A percentile compares a stretch with the other conserved stretches of the same genome.
These are phyloP conservation scores for Tolypeutes matacus DNA, from an alignment of 2,797 vertebrate genomes.

Conservation along the genomic window DNA sequence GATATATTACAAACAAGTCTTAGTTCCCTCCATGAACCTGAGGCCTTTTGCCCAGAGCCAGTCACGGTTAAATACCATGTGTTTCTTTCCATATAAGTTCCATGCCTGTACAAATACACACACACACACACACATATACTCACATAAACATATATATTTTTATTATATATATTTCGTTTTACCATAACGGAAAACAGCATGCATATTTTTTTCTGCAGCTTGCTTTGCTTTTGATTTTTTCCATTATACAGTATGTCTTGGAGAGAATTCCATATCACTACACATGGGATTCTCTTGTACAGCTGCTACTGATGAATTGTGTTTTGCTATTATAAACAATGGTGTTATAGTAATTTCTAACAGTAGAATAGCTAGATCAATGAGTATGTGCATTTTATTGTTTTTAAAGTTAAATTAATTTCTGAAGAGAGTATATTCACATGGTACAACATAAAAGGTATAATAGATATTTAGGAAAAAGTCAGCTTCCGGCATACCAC, in stretches of 20 bases:
- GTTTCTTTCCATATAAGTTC: not conserved
- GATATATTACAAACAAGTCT: not conserved
- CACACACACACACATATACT: too few relatives aligned
- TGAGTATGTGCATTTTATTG: not conserved
- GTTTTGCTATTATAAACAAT: not conserved
- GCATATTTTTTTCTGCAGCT: constrained; percentile 23
- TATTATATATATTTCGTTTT: not conserved
- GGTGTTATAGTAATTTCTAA: constrained; percentile 4
- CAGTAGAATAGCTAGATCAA: not conserved
- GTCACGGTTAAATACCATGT: not conserved
- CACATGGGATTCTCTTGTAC: not conserved
- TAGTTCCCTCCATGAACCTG: not conserved
- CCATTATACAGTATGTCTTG: not conserved
- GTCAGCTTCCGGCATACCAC: not conserved
- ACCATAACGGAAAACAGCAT: not conserved
- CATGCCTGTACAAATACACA: not conserved
- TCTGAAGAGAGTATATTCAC: not conserved
- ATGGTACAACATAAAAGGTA: not conserved
- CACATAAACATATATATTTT: too few relatives aligned
- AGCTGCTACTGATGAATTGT: not conserved
- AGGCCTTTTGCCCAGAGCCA: not conserved
- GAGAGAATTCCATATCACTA: not conserved
- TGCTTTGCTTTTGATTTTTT: not conserved
- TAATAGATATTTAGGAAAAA: constrained; percentile 16
- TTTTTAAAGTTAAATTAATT: constrained; percentile 2